phyloP scores from a whole-genome alignment of 2,888 invertebrate genomes.

The Stenoptilia bipunctidactyla region DNA sequence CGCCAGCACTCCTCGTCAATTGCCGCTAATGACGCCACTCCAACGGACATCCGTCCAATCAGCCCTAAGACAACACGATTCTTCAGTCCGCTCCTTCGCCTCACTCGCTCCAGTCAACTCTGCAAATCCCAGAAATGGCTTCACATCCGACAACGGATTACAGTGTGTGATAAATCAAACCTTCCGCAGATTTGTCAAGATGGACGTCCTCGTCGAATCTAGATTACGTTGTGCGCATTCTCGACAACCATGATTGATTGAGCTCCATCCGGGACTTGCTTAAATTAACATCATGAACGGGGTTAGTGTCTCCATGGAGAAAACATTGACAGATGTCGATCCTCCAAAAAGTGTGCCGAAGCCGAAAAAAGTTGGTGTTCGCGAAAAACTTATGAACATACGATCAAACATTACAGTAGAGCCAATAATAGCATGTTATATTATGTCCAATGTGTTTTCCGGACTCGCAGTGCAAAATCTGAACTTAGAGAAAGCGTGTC shows the following conservation, averaged over 20 bases:
- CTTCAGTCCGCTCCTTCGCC: constrained; percentile 12
- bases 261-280: constrained; percentile 20
- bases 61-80: constrained; percentile 57
- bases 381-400: constrained; percentile 60
- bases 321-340: constrained; percentile 28
- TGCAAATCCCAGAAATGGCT: not conserved
- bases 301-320: constrained; percentile 41
- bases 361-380: constrained; percentile 34
- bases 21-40: constrained; percentile 53
- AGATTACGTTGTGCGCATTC: constrained; percentile 1
- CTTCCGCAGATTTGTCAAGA: no score
- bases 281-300: constrained; percentile 50
- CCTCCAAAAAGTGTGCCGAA: constrained; percentile 21
- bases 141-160: not conserved
- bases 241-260: constrained; percentile 30
- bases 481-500: constrained; percentile 81
- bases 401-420: constrained; percentile 76
- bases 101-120: not conserved
- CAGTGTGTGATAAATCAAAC: not conserved
- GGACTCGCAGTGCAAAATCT: constrained; percentile 84
- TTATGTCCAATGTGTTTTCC: constrained; percentile 78
- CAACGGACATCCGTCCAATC: constrained; percentile 62
- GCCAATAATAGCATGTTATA: constrained; percentile 77
- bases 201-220: no score
- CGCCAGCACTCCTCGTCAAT: constrained; percentile 19